These are phyloP conservation scores for Sycophaga agraensis DNA, from an alignment of 1,140 invertebrate genomes.

Conservation along the genomic window DNA sequence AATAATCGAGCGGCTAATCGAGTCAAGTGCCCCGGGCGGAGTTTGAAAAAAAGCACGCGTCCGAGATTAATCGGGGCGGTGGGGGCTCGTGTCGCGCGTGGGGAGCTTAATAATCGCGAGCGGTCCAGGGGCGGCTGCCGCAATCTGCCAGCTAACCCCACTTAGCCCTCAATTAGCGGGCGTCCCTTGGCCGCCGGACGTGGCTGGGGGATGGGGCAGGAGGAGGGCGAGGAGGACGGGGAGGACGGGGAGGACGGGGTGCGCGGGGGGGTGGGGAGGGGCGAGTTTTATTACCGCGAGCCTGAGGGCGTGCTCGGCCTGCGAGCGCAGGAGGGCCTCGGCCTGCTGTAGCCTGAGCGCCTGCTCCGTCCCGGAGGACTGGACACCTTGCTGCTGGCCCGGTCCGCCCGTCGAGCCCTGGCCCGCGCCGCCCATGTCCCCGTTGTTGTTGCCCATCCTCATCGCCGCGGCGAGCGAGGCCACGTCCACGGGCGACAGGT, in stretches of 20 bases:
- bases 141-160: not conserved
- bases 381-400: conserved; percentile 59
- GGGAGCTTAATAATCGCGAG: not conserved
- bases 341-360: conserved; percentile 76
- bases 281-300: conserved; percentile 65
- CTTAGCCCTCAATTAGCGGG: too few species aligned
- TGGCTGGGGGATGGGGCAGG: not conserved
- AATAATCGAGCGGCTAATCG: too few species aligned
- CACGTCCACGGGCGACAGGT: conserved; percentile 66
- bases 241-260: not conserved
- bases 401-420: conserved; percentile 58
- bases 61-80: not conserved
- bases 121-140: not conserved
- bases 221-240: not conserved
- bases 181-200: too few species aligned
- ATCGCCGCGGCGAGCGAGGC: conserved; percentile 79
- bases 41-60: too few species aligned
- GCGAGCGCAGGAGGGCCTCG: conserved; percentile 77
- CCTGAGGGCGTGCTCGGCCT: conserved; percentile 78
- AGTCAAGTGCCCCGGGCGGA: too few species aligned
- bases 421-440: conserved; percentile 55
- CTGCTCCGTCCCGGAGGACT: conserved; percentile 63
- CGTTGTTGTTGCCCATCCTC: conserved; percentile 68
- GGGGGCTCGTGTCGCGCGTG: not conserved
- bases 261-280: not conserved